A percentile compares a stretch with the other conserved stretches of the same genome.
Conservation (phyloP, 2,888 invertebrate species). For the Dimorphilus gyrociliatus region DNA sequence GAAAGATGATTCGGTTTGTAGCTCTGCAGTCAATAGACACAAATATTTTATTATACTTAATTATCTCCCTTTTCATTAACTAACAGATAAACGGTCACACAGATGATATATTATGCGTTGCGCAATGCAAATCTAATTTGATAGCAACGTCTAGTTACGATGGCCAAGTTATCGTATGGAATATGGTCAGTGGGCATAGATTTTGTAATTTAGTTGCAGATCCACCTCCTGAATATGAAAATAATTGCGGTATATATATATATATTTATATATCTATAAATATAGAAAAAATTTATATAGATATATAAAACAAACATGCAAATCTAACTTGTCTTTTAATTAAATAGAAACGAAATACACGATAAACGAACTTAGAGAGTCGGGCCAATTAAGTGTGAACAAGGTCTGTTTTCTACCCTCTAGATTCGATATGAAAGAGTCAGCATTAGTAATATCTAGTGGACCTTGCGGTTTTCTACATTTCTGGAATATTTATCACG, state of each 20-base stretch:
- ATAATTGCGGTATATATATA: too few species aligned
- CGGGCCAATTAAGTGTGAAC: slow-evolving; percentile 29
- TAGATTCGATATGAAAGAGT: slow-evolving; percentile 25
- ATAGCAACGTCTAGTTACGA: slow-evolving; percentile 37
- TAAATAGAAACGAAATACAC: too few species aligned
- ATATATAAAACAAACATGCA: too few species aligned
- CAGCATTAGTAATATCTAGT: slow-evolving; percentile 30
- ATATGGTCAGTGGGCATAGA: slow-evolving; percentile 37
- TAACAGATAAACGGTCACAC: slow-evolving; percentile 29
- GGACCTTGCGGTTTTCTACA: slow-evolving; percentile 29
- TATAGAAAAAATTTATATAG: too few species aligned
- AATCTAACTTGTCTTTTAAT: too few species aligned
- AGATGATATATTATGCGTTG: slow-evolving; percentile 35
- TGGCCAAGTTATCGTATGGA: slow-evolving; percentile 38
- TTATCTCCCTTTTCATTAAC: background rate
- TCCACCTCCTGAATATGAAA: slow-evolving; percentile 13
- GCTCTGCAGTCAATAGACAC: background rate
- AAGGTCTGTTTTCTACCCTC: slow-evolving; percentile 28
- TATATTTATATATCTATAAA: too few species aligned
- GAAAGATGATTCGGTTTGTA: slow-evolving; percentile 32
- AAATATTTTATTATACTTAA: background rate
- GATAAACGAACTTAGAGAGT: too few species aligned
- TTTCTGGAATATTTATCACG: slow-evolving; percentile 37
- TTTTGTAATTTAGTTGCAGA: slow-evolving; percentile 31
- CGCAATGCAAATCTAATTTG: slow-evolving; percentile 33